Conservation (phyloP, 2,797 vertebrate genomes). For the Melanotaenia parkinsoni region DNA sequence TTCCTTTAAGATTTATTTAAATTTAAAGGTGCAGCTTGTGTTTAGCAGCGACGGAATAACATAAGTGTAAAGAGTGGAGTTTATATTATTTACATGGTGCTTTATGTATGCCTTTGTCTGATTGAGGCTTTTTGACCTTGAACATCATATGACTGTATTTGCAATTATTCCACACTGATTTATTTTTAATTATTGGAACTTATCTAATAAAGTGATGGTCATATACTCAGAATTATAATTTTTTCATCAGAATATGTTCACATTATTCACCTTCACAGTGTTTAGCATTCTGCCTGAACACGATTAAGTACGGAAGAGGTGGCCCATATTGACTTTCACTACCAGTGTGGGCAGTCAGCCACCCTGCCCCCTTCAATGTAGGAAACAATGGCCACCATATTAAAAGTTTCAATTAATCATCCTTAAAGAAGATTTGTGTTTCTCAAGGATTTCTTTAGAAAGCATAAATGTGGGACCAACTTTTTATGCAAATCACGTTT, state of each 20-base stretch:
- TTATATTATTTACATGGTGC: neutral
- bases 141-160: neutral
- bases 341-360: conserved; percentile 49
- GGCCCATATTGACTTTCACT: conserved; percentile 46
- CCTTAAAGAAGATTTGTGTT: conserved; percentile 51
- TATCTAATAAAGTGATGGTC: conserved; percentile 40
- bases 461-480: conserved; percentile 45
- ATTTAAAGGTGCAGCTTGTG: conserved; percentile 10
- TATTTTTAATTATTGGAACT: neutral
- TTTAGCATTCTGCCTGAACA: conserved; percentile 58
- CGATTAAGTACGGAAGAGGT: conserved; percentile 49
- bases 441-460: conserved; percentile 64
- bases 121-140: conserved; percentile 17
- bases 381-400: conserved; percentile 59
- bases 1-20: conserved; percentile 5
- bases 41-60: neutral
- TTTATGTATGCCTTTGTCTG: neutral
- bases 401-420: conserved; percentile 76
- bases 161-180: neutral
- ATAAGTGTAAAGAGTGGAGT: conserved; percentile 1
- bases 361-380: conserved; percentile 36
- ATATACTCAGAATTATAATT: conserved; percentile 41
- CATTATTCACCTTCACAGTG: conserved; percentile 70
- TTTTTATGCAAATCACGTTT: conserved; percentile 76
- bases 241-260: conserved; percentile 50